Percentiles rank a stretch among this genome's conserved stretches.
Conservation (phyloP, 2,113 vertebrate species). For the Phycodurus eques region DNA sequence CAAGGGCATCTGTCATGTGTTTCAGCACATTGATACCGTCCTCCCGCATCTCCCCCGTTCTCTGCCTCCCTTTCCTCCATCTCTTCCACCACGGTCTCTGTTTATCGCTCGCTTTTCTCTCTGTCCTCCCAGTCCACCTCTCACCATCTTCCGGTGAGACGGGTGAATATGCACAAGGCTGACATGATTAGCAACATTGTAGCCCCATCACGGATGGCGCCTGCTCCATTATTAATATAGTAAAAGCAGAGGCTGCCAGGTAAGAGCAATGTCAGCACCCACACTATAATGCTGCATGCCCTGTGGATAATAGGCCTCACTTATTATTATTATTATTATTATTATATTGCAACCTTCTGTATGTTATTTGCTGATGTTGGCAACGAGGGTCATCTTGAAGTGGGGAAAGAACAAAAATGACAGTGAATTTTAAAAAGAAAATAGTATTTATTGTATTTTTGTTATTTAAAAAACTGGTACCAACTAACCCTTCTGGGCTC, state of each 20-base stretch:
- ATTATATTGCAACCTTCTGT: background rate
- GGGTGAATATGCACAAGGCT: constrained; percentile 68
- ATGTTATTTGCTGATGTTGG: background rate
- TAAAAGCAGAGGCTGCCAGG: constrained; percentile 75
- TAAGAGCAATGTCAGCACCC: constrained; percentile 75
- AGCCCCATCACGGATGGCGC: constrained; percentile 67
- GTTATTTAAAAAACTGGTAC: too few relatives aligned
- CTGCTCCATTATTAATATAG: constrained; percentile 77
- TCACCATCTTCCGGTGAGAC: constrained; percentile 43
- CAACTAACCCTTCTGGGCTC: too few relatives aligned
- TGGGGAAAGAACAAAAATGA: background rate
- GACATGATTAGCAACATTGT: constrained; percentile 74
- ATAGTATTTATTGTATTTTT: background rate
- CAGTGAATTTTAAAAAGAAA: too few relatives aligned
- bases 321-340: constrained; percentile 19
- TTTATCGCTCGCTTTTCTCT: constrained; percentile 34
- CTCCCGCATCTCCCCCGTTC: constrained; percentile 23
- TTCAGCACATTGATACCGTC: constrained; percentile 60
- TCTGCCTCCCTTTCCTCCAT: constrained; percentile 20
- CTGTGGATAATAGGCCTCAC: constrained; percentile 59
- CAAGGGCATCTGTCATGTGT: constrained; percentile 74
- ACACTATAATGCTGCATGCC: constrained; percentile 66
- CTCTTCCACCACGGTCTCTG: constrained; percentile 32
- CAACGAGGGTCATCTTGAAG: background rate
- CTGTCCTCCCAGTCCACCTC: constrained; percentile 12